phyloP scores from a whole-genome alignment of 37 sponge, comb jelly and placozoan genomes.

The Halisarca cf. caerulea region DNA sequence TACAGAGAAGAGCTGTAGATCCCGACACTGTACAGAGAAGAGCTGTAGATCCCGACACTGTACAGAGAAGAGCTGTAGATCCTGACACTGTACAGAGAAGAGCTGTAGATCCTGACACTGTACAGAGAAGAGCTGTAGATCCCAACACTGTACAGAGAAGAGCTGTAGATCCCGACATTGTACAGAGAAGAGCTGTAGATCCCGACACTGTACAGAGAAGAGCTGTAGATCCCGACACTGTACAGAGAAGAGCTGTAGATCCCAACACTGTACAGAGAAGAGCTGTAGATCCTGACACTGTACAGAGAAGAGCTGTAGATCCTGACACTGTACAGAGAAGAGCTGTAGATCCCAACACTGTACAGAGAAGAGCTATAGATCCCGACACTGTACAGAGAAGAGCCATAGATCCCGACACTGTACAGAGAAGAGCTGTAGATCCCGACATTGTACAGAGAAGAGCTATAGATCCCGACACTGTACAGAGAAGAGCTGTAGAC shows the following conservation, averaged over 20 bases:
- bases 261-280: background rate
- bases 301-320: slow-evolving; percentile 14
- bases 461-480: no score
- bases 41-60: no score
- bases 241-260: slow-evolving; percentile 13
- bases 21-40: no score
- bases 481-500: no score
- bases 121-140: background rate
- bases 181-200: background rate
- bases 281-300: background rate
- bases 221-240: slow-evolving; percentile 12
- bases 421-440: slow-evolving; percentile 5
- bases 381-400: slow-evolving; percentile 2
- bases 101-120: background rate
- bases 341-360: slow-evolving; percentile 1
- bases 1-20: no score
- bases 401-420: background rate
- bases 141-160: background rate
- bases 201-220: background rate
- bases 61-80: no score
- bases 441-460: background rate
- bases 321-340: background rate
- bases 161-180: background rate
- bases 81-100: background rate
- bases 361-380: slow-evolving; percentile 4